Evolutionary conservation across 64 coral and sea anemone species (phyloP).

Genomic region (Orbicella faveolata): DNA sequence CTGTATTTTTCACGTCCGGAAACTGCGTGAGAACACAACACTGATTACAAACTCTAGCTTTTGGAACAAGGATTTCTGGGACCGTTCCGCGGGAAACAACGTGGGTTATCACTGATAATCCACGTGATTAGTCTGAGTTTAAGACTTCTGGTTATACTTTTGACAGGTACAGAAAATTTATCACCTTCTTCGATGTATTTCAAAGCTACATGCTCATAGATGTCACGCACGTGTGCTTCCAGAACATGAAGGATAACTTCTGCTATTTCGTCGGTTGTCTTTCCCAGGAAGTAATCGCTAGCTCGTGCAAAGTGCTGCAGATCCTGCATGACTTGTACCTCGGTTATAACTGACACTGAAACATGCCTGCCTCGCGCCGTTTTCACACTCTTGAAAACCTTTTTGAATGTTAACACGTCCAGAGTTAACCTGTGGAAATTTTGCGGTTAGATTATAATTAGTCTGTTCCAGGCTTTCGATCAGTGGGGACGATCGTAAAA

Average conservation of each 20-base stretch:
- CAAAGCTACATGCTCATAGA: background rate
- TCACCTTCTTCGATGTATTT: slow-evolving; percentile 28
- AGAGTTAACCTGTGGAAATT: slow-evolving; percentile 23
- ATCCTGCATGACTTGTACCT: slow-evolving; percentile 45
- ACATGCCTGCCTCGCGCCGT: background rate
- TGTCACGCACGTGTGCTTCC: slow-evolving; percentile 18
- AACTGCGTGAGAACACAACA: no score
- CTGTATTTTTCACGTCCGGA: no score
- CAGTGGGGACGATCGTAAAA: no score
- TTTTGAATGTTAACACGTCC: slow-evolving; percentile 28
- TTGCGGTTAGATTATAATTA: background rate
- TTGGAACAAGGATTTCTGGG: no score
- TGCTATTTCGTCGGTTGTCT: slow-evolving; percentile 23
- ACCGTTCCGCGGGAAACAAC: no score
- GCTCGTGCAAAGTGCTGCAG: slow-evolving; percentile 33
- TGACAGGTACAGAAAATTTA: background rate
- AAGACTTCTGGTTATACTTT: no score
- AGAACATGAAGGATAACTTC: slow-evolving; percentile 18
- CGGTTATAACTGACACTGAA: slow-evolving; percentile 20
- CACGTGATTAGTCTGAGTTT: no score
- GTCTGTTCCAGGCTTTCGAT: no score
- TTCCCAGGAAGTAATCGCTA: slow-evolving; percentile 33
- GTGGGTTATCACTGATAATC: no score
- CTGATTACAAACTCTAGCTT: no score
- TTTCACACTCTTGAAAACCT: slow-evolving; percentile 21